Evolutionary conservation across 2,888 invertebrate species (phyloP).

Genomic region (Eristalinus aeneus): DNA sequence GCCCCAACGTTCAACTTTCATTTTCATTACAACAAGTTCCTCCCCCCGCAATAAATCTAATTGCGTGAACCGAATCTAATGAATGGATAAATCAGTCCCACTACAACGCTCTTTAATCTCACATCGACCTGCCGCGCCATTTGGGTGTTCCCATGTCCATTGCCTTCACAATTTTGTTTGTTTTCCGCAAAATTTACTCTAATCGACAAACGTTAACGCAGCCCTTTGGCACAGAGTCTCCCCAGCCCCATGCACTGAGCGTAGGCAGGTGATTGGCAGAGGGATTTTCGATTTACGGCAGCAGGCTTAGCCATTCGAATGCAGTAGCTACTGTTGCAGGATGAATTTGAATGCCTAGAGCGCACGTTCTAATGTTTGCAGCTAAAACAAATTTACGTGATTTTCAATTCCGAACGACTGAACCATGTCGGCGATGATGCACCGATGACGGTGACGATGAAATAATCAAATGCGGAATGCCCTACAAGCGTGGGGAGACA

Average conservation of each 20-base stretch:
- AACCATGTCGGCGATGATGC: conserved; percentile 6
- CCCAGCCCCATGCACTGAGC: not conserved
- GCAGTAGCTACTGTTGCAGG: not conserved
- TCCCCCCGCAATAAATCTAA: not conserved
- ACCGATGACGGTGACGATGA: conserved; percentile 17
- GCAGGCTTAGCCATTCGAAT: conserved; percentile 18
- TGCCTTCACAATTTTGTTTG: conserved; percentile 17
- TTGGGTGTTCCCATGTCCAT: not conserved
- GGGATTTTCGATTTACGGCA: conserved; percentile 26
- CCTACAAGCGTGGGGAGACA: not conserved
- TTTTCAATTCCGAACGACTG: conserved; percentile 38
- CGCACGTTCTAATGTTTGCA: conserved; percentile 62
- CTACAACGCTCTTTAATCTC: not conserved
- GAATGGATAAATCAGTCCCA: not conserved
- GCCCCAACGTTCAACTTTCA: not conserved
- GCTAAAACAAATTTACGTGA: conserved; percentile 65
- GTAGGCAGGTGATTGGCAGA: not conserved
- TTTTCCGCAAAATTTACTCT: conserved; percentile 26
- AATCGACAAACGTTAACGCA: conserved; percentile 19
- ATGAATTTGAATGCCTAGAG: not conserved
- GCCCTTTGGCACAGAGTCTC: not conserved
- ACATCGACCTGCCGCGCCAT: not conserved
- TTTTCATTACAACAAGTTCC: not conserved
- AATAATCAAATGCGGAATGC: not conserved
- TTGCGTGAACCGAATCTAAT: not conserved